Conservation (phyloP, 1,140 invertebrate genomes). For the Plutomurus gul region DNA sequence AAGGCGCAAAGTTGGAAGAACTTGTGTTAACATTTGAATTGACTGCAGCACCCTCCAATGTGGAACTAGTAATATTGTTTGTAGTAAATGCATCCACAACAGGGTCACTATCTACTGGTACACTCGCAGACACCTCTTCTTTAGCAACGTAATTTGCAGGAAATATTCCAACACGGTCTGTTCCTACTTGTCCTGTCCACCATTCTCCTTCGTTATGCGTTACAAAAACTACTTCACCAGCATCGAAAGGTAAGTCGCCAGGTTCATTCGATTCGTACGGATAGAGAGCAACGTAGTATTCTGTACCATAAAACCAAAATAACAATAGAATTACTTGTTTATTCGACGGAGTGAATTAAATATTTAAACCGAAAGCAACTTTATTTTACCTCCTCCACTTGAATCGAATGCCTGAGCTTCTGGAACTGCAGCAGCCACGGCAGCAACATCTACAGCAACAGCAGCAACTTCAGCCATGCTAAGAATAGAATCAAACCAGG, state of each 20-base stretch:
- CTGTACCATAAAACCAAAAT: slow-evolving; percentile 56
- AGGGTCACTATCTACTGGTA: background rate
- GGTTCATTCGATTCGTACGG: slow-evolving; percentile 83
- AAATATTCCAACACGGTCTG: slow-evolving; percentile 84
- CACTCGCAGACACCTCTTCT: slow-evolving; percentile 54
- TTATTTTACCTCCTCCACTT: background rate
- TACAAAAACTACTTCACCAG: slow-evolving; percentile 86
- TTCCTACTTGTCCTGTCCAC: slow-evolving; percentile 92
- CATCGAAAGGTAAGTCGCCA: slow-evolving; percentile 89
- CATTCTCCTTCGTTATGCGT: slow-evolving; percentile 91
- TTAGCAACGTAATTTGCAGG: slow-evolving; percentile 89
- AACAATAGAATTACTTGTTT: background rate
- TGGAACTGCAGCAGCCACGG: slow-evolving; percentile 56
- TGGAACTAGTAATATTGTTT: slow-evolving; percentile 3
- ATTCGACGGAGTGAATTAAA: background rate
- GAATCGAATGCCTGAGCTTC: background rate
- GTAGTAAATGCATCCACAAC: slow-evolving; percentile 13
- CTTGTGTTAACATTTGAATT: background rate
- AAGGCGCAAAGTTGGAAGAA: slow-evolving; percentile 14
- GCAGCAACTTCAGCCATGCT: background rate
- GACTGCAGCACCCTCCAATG: background rate
- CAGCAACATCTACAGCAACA: slow-evolving; percentile 50
- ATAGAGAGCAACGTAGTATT: slow-evolving; percentile 83
- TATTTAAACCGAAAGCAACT: background rate
- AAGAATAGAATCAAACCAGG: background rate